Evolutionary conservation across 2,113 vertebrate species (phyloP).

Genomic region (Gavia stellata): DNA sequence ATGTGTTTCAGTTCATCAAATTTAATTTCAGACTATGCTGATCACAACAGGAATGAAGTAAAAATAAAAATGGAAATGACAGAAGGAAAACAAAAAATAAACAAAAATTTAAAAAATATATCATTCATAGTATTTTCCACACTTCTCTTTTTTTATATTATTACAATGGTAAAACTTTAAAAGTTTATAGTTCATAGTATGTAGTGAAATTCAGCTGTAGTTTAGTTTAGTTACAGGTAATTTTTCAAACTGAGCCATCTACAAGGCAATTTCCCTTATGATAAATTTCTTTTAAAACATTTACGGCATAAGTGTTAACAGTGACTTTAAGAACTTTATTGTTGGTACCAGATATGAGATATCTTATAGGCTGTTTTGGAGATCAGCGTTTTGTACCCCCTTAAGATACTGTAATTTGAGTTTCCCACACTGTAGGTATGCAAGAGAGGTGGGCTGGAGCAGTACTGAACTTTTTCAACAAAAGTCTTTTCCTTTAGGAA

Average conservation of each 20-base stretch:
- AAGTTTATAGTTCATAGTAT: neutral
- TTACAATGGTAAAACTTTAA: neutral
- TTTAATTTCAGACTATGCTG: neutral
- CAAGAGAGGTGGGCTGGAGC: neutral
- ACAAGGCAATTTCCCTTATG: neutral
- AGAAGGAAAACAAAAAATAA: neutral
- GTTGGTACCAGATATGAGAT: neutral
- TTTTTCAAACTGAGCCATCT: neutral
- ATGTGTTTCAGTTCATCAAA: neutral
- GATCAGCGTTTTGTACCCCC: neutral
- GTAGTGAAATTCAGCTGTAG: neutral
- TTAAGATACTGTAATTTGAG: neutral
- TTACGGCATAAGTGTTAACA: neutral
- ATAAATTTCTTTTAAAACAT: neutral
- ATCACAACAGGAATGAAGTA: neutral
- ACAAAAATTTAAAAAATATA: too few species aligned
- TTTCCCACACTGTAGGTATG: neutral
- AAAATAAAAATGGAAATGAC: neutral
- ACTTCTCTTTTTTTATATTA: neutral
- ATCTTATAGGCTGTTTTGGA: neutral
- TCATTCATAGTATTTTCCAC: neutral
- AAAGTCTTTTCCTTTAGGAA: neutral
- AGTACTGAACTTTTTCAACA: neutral
- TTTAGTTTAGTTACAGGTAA: neutral
- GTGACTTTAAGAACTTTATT: neutral